phyloP scores from a whole-genome alignment of 2,888 invertebrate species.

The Nezara viridula region DNA sequence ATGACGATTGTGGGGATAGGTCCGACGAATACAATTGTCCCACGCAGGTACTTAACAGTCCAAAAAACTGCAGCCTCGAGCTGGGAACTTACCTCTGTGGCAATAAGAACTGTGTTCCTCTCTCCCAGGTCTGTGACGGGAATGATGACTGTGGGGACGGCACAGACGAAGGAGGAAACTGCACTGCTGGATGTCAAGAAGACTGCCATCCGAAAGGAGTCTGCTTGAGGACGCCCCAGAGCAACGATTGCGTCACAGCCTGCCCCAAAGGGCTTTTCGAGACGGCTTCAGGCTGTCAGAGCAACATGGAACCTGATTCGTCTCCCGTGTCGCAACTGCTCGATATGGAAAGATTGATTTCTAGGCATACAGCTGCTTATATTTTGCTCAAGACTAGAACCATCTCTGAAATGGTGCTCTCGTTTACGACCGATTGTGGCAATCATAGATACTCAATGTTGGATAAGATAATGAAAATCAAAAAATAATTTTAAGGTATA shows the following conservation, averaged over 20 bases:
- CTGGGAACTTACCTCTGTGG: not conserved
- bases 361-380: not conserved
- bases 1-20: not conserved
- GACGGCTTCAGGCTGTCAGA: not conserved
- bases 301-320: not conserved
- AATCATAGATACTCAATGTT: not conserved
- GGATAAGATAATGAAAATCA: not conserved
- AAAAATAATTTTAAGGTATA: too few relatives aligned
- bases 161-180: not conserved
- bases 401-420: not conserved
- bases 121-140: not conserved
- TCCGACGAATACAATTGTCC: slow-evolving; percentile 2
- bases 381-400: not conserved
- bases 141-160: not conserved
- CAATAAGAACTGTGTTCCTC: not conserved
- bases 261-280: not conserved
- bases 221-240: not conserved
- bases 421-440: not conserved
- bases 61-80: not conserved
- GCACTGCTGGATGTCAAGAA: not conserved
- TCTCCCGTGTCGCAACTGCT: not conserved
- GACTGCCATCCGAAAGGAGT: not conserved
- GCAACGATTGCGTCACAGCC: not conserved
- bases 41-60: not conserved
- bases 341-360: not conserved